A percentile compares a stretch with the other conserved stretches of the same genome.
These are phyloP conservation scores for Halcyon badia DNA, from an alignment of 2,797 vertebrate genomes.

Conservation along the genomic window DNA sequence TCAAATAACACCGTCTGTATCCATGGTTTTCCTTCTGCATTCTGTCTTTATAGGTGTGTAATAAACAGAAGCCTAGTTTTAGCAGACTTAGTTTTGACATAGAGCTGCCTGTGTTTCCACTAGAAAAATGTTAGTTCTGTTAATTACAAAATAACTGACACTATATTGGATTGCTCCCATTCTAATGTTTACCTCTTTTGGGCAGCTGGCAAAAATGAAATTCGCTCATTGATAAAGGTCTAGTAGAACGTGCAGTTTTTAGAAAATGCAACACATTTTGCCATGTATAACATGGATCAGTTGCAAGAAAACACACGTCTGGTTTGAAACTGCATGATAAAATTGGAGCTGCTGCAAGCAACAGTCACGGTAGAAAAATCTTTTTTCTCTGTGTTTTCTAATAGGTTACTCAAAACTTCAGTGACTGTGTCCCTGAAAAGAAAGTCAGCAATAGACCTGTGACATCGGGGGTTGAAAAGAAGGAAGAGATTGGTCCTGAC, in stretches of 20 bases:
- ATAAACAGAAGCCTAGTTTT: neutral
- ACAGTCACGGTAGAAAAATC: neutral
- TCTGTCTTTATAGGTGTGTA: neutral
- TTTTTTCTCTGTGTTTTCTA: neutral
- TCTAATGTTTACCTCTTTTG: neutral
- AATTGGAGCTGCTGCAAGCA: neutral
- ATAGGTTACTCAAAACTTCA: neutral
- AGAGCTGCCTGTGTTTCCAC: neutral
- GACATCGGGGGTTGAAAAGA: neutral
- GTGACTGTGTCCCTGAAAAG: neutral
- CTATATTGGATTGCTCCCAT: neutral
- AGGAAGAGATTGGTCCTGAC: neutral
- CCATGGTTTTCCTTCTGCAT: neutral
- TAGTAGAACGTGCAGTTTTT: neutral
- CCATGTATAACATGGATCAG: rapidly evolving
- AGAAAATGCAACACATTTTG: neutral
- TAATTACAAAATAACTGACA: neutral
- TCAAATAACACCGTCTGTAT: neutral
- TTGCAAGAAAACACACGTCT: neutral
- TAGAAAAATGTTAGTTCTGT: neutral
- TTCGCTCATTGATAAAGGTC: neutral
- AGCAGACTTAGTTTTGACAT: neutral
- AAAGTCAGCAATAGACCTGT: neutral
- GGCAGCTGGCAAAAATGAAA: neutral
- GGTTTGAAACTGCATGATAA: neutral